Conservation (phyloP, 2,888 invertebrate genomes). For the Fissipunctia ypsillon region DNA sequence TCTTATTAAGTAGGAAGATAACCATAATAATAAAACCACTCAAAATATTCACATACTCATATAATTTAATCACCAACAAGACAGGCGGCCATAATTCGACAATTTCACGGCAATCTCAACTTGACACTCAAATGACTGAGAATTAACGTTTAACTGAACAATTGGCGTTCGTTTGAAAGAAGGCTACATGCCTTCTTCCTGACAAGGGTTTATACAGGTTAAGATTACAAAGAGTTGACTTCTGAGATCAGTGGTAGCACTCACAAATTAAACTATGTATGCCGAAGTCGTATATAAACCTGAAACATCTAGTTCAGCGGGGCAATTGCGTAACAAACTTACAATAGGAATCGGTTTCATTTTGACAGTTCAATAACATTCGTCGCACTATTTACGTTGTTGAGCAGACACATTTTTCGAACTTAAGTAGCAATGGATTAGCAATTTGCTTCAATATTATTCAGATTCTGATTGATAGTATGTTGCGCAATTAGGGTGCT, state of each 20-base stretch:
- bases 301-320: too few species aligned
- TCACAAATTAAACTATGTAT: too few species aligned
- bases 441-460: too few species aligned
- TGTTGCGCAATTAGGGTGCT: too few species aligned
- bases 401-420: too few species aligned
- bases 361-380: too few species aligned
- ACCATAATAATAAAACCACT: background rate
- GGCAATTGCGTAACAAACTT: too few species aligned
- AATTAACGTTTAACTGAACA: conserved; percentile 54
- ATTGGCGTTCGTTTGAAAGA: conserved; percentile 37
- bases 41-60: conserved; percentile 14
- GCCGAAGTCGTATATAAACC: too few species aligned
- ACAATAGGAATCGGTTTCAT: too few species aligned
- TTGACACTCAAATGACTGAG: conserved; percentile 44
- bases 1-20: background rate
- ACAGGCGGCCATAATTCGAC: conserved; percentile 26
- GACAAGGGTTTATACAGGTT: conserved; percentile 23
- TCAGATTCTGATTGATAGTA: too few species aligned
- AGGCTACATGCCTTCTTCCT: conserved; percentile 15
- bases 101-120: conserved; percentile 48
- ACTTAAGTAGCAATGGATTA: too few species aligned
- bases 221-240: background rate
- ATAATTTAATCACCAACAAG: conserved; percentile 35
- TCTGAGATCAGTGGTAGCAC: background rate
- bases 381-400: too few species aligned